Conservation (phyloP, 1,140 invertebrate genomes). For the Ylistrum balloti region DNA sequence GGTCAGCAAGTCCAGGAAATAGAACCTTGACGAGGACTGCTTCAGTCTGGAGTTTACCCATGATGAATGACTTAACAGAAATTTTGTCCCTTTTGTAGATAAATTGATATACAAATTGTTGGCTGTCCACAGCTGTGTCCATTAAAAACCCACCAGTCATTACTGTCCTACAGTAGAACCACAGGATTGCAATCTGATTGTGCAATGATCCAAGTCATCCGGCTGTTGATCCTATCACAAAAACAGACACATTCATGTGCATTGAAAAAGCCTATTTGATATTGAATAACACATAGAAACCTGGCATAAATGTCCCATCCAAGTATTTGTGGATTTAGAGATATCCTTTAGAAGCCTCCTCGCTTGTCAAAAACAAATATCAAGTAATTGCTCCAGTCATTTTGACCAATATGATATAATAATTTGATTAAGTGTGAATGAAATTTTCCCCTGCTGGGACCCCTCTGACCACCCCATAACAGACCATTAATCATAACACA, state of each 20-base stretch:
- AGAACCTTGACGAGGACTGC: background rate
- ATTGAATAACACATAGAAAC: background rate
- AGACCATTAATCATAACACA: conserved; percentile 5
- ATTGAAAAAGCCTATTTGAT: background rate
- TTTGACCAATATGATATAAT: background rate
- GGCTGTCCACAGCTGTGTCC: conserved; percentile 36
- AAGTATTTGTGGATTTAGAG: background rate
- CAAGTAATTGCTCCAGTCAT: background rate
- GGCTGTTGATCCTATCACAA: background rate
- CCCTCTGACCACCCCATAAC: background rate
- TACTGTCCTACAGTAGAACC: background rate
- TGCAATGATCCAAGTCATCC: background rate
- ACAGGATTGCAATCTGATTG: background rate
- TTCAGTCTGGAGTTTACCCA: background rate
- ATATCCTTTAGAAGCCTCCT: background rate
- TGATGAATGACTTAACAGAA: background rate
- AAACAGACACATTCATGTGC: background rate
- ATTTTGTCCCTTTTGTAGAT: background rate
- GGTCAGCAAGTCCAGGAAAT: conserved; percentile 2
- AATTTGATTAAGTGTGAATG: background rate
- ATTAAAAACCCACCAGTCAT: conserved; percentile 33
- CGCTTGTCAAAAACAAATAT: background rate
- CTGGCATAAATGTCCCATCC: background rate
- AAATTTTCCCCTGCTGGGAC: background rate
- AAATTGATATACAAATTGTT: conserved; percentile 7